phyloP scores from a whole-genome alignment of 37 sponge, comb jelly and placozoan species.

The Geodia barretti region DNA sequence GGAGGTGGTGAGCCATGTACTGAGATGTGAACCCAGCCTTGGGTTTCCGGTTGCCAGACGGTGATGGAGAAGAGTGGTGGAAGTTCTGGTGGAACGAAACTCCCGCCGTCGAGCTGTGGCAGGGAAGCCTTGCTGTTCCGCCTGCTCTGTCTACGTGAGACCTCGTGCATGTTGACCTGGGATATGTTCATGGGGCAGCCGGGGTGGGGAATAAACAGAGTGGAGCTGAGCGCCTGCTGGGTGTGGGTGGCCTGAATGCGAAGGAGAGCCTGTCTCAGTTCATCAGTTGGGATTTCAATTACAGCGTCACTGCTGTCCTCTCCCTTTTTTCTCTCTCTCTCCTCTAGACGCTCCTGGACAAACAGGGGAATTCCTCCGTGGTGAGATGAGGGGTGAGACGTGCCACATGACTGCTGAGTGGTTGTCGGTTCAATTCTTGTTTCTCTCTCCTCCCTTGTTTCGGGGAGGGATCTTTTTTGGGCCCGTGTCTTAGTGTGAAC shows the following conservation, averaged over 20 bases:
- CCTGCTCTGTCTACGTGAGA: background rate
- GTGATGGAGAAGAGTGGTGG: background rate
- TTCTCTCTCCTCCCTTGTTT: background rate
- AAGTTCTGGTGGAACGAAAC: background rate
- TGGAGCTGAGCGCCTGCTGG: background rate
- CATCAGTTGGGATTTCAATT: conserved; percentile 10
- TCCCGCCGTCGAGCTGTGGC: conserved; percentile 12
- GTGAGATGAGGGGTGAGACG: background rate
- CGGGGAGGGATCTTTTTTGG: background rate
- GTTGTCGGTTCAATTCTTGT: background rate
- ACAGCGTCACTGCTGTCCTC: conserved; percentile 21
- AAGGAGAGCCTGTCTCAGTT: conserved; percentile 16
- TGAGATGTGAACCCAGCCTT: conserved; percentile 42
- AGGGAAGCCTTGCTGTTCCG: conserved; percentile 1
- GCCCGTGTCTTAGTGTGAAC: background rate
- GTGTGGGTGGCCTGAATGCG: background rate
- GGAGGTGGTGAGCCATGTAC: conserved; percentile 54
- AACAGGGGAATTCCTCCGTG: conserved; percentile 81
- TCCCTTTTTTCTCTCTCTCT: conserved; percentile 48
- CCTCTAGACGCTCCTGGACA: conserved; percentile 81
- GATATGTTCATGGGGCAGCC: conserved; percentile 24
- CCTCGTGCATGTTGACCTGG: conserved; percentile 6
- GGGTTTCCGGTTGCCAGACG: background rate
- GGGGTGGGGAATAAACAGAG: background rate
- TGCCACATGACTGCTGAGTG: background rate